Base-by-base conservation (phyloP, 2,888 invertebrate species). In the Oxycera nigricornis region DNA sequence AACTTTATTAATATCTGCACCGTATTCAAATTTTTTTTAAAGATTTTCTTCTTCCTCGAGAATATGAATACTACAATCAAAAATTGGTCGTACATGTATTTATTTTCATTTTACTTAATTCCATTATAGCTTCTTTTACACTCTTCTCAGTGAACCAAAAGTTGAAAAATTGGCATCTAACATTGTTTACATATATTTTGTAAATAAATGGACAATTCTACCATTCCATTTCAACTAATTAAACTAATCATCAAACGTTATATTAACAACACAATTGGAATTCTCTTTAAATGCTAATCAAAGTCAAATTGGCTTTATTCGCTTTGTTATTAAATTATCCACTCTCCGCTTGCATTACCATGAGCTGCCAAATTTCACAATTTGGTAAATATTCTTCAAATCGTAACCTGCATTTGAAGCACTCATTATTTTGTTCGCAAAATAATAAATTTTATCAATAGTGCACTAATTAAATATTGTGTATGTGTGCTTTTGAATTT, bases 11-110 rank as follows among this genome's bases (percentile, higher is more conserved):
- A 46, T 70, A 52, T 31, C 52, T 52, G 70, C 52, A 70, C 70
- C 52, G 55, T 52, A 26, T 68, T 65, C n/a, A 62, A n/a, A 20
- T 31, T 35, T 68, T 68, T 68, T 41, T 41, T 39, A 9, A 41
- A 26, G 24, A 31, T 31, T 39, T 70, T 70, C 14, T 11, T 30
- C 24, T 35, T 39, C 22, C n/a, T 65, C 52, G 41, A 70, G 24
- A 55, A 70, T 70, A 52, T 35, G 70, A 68, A 70, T 55, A 70
- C 70, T 70, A 70, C 70, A 52, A 52, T 70, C 70, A 20, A 70
- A 70, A 70, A 70, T 70, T 70, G 70, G 70, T 70, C 70, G 31
- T 70, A 70, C 22, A 55, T 55, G 55, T 65, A 62, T 65, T 65
- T 39, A 65, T 41, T 65, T 41, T 24, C 22, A 9, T 14, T 30